phyloP scores from a whole-genome alignment of 2,113 vertebrate genomes.

The Lynx canadensis region DNA sequence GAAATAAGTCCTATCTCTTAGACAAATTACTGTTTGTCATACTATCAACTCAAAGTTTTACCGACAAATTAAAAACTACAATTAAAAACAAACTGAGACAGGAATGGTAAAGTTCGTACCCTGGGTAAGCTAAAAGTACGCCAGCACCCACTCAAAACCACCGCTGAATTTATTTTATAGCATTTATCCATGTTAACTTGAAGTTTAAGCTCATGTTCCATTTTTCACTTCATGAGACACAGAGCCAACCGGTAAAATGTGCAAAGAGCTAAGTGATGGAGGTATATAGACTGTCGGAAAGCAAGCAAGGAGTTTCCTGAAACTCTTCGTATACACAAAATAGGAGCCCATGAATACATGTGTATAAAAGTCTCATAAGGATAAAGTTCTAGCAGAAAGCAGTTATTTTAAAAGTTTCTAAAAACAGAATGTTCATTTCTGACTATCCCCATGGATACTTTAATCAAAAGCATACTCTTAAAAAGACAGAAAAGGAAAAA shows the following conservation, averaged over 20 bases:
- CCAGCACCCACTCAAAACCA: background rate
- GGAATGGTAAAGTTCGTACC: background rate
- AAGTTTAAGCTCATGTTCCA: background rate
- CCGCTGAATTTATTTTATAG: background rate
- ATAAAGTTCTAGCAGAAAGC: slow-evolving; percentile 38
- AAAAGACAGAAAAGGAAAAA: background rate
- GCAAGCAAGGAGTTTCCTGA: background rate
- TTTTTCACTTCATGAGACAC: background rate
- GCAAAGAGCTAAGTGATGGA: background rate
- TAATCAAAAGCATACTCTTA: slow-evolving; percentile 42
- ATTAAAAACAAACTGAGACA: slow-evolving; percentile 10
- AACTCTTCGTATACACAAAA: background rate
- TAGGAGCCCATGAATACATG: background rate
- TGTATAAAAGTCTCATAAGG: background rate
- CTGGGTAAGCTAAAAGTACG: background rate
- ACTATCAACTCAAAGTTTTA: slow-evolving; percentile 31
- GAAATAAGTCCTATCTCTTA: background rate
- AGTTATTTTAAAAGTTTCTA: slow-evolving; percentile 22
- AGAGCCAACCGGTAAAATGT: background rate
- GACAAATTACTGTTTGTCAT: slow-evolving; percentile 12
- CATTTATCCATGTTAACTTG: background rate
- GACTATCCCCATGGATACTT: background rate
- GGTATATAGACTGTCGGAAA: background rate
- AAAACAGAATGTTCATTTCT: slow-evolving; percentile 42
- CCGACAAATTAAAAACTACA: slow-evolving; percentile 13